These are phyloP conservation scores for Thecocarcelia acutangulata DNA, from an alignment of 2,888 invertebrate species.

Conservation along the genomic window DNA sequence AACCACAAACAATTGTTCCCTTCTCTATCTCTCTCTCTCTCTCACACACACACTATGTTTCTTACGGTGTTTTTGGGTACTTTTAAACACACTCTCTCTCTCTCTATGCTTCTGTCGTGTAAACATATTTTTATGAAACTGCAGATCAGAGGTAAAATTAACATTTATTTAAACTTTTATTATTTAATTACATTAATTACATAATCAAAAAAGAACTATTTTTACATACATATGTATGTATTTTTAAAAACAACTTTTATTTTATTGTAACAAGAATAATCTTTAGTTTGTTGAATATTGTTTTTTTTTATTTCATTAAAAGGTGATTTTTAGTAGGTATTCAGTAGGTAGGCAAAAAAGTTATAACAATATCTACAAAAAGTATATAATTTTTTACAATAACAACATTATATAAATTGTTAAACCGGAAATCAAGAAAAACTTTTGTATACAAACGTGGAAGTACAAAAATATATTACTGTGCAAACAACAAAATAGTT, in stretches of 20 bases:
- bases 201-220: not conserved
- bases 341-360: no score
- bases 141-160: constrained; percentile 80
- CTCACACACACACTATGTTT: constrained; percentile 4
- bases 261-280: not conserved
- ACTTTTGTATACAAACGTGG: no score
- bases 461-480: no score
- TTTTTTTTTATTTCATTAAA: not conserved
- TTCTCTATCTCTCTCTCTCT: constrained; percentile 1
- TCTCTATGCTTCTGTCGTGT: constrained; percentile 13
- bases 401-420: no score
- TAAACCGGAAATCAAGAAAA: no score
- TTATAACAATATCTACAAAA: no score
- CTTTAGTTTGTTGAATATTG: not conserved
- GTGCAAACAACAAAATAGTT: no score
- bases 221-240: not conserved
- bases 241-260: not conserved
- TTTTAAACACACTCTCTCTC: constrained; percentile 8
- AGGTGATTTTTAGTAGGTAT: no score
- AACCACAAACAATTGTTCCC: constrained; percentile 1
- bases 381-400: no score
- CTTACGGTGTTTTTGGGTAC: constrained; percentile 20
- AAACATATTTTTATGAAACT: constrained; percentile 27
- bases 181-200: constrained; percentile 15
- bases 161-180: constrained; percentile 72